A percentile compares a stretch with the other conserved stretches of the same genome.
These are phyloP conservation scores for Lacerta viridis DNA, from an alignment of 2,797 vertebrate species.

Conservation along the genomic window DNA sequence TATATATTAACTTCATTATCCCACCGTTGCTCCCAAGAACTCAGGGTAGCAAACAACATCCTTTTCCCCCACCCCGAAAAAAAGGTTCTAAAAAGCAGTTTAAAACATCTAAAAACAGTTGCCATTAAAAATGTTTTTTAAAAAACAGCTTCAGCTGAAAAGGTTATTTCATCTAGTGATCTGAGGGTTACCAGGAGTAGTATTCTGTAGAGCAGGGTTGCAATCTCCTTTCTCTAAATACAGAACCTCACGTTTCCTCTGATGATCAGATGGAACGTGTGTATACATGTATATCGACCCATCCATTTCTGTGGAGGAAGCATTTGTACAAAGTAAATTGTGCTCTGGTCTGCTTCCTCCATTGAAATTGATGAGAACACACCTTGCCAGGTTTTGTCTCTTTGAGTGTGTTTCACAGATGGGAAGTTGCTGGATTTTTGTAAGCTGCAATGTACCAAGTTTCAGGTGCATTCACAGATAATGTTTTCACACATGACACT, in stretches of 20 bases:
- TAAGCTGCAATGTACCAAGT: neutral
- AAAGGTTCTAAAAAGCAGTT: too few relatives aligned
- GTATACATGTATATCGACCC: neutral
- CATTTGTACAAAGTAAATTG: neutral
- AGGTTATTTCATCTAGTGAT: too few relatives aligned
- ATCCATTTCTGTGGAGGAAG: constrained; percentile 12
- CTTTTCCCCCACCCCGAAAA: too few relatives aligned
- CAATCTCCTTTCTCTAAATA: neutral
- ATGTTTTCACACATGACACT: neutral
- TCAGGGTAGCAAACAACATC: too few relatives aligned
- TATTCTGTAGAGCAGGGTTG: neutral
- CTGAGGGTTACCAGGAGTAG: too few relatives aligned
- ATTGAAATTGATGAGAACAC: neutral
- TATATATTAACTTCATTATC: too few relatives aligned
- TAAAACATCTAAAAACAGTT: too few relatives aligned
- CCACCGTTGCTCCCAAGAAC: too few relatives aligned
- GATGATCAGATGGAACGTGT: neutral
- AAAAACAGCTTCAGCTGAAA: too few relatives aligned
- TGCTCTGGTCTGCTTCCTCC: neutral
- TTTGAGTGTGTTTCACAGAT: constrained; percentile 9
- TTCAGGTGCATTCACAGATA: neutral
- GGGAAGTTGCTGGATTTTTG: neutral
- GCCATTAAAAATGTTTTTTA: too few relatives aligned
- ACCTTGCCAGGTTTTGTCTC: neutral
- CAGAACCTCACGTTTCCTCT: neutral